phyloP scores from a whole-genome alignment of 2,888 invertebrate species.

The Lithophane socia region DNA sequence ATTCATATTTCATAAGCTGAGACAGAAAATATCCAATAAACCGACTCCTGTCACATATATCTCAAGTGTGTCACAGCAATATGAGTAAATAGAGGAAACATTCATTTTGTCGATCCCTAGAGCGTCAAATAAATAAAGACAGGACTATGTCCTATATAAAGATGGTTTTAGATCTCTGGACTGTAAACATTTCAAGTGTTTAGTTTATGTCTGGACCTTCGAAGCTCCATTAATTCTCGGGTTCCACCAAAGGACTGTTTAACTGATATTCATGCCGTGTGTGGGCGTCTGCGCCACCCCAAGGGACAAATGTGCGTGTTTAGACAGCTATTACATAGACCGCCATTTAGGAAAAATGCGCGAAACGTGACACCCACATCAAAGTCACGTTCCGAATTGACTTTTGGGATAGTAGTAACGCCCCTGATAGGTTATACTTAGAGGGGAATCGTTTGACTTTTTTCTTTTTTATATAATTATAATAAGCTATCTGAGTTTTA shows the following conservation, averaged over 20 bases:
- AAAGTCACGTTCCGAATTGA: conserved; percentile 62
- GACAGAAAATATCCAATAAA: conserved; percentile 35
- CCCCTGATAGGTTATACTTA: conserved; percentile 5
- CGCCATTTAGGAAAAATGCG: conserved; percentile 57
- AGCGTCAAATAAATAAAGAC: conserved; percentile 71
- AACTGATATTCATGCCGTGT: conserved; percentile 67
- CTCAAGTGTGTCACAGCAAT: conserved; percentile 47
- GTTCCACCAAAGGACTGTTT: conserved; percentile 52
- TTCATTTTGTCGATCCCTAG: conserved; percentile 63
- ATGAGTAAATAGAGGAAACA: conserved; percentile 65
- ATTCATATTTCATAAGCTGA: conserved; percentile 37
- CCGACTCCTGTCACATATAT: conserved; percentile 56
- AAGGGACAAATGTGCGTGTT: conserved; percentile 62
- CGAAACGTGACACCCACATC: conserved; percentile 61
- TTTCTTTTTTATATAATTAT: conserved; percentile 3
- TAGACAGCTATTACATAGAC: conserved; percentile 65
- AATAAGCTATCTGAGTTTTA: conserved; percentile 3
- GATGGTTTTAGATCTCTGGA: conserved; percentile 55
- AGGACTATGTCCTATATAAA: conserved; percentile 57
- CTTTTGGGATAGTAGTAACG: conserved; percentile 22
- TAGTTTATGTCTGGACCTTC: conserved; percentile 65
- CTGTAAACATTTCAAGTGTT: conserved; percentile 69
- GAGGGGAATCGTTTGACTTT: neutral
- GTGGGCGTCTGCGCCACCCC: conserved; percentile 68
- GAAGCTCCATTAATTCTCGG: conserved; percentile 70